These are phyloP conservation scores for Ginglymostoma cirratum DNA, from an alignment of 2,113 vertebrate genomes.

Conservation along the genomic window DNA sequence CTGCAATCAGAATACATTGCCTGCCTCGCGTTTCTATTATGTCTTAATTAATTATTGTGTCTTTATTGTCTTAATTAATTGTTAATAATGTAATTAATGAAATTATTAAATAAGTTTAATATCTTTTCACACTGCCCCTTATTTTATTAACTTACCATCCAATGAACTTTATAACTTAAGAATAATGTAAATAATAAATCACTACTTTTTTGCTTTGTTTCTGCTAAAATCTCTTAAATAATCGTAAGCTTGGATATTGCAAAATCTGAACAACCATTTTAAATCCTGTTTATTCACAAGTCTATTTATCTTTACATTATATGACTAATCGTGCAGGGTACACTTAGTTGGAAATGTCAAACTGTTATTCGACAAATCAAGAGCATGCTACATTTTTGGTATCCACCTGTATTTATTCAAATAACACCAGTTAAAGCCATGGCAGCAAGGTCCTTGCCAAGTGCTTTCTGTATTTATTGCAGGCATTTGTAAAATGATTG, in stretches of 20 bases:
- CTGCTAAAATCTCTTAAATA: no score
- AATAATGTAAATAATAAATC: no score
- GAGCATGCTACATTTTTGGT: neutral
- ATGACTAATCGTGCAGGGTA: neutral
- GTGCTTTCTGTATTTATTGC: constrained; percentile 7
- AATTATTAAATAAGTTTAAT: no score
- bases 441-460: neutral
- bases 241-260: neutral
- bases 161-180: no score
- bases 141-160: no score
- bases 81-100: no score
- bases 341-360: neutral
- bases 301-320: neutral
- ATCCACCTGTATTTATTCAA: neutral
- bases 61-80: no score
- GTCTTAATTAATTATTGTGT: no score
- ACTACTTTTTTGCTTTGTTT: no score
- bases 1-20: no score
- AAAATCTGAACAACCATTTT: neutral
- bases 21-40: no score
- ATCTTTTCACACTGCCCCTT: no score
- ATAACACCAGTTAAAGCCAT: neutral
- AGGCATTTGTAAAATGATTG: neutral
- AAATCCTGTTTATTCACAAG: neutral
- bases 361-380: neutral